Evolutionary conservation across 1,140 invertebrate species (phyloP).

Genomic region (Cotesia typhae): DNA sequence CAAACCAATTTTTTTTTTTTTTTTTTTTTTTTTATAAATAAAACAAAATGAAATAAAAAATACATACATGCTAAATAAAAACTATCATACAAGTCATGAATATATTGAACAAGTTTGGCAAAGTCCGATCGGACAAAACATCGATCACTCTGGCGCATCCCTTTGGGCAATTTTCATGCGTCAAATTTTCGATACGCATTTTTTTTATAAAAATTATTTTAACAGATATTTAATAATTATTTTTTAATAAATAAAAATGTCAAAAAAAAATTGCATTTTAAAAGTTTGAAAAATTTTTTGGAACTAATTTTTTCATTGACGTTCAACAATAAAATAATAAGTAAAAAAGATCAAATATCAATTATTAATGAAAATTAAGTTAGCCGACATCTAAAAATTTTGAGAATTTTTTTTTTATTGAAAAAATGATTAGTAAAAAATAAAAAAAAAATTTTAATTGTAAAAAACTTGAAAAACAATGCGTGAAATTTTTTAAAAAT

Average conservation of each 20-base stretch:
- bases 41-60: background rate
- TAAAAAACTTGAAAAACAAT: no score
- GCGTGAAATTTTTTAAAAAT: no score
- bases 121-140: constrained; percentile 55
- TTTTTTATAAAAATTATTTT: background rate
- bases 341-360: no score
- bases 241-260: background rate
- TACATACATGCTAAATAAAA: background rate
- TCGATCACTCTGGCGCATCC: constrained; percentile 57
- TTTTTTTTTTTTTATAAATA: background rate
- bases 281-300: no score
- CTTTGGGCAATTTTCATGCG: constrained; percentile 60
- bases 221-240: background rate
- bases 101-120: constrained; percentile 47
- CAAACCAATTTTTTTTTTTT: background rate
- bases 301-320: no score
- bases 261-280: background rate
- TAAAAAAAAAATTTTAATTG: no score
- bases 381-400: no score
- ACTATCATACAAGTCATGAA: constrained; percentile 51
- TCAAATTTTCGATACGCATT: constrained; percentile 47
- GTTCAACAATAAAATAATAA: no score
- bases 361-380: no score
- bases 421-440: no score
- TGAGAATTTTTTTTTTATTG: no score